These are phyloP conservation scores for Platerodrilus igneus DNA, from an alignment of 2,888 invertebrate species.

Conservation along the genomic window DNA sequence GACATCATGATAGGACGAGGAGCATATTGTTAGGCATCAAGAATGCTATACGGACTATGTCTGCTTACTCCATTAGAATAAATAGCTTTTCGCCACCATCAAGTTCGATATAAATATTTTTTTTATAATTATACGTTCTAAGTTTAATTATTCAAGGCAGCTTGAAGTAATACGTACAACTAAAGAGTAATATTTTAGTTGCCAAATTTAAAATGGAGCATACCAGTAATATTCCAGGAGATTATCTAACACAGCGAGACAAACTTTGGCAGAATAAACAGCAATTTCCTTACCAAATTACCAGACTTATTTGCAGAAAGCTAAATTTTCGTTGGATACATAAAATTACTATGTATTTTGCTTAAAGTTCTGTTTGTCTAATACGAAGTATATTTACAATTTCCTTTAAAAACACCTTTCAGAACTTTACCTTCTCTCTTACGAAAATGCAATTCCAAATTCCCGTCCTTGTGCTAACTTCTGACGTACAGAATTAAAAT, in stretches of 20 bases:
- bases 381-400: constrained; percentile 40
- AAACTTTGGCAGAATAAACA: constrained; percentile 47
- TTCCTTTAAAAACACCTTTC: constrained; percentile 35
- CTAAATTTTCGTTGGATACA: constrained; percentile 47
- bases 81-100: too few species aligned
- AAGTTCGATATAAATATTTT: too few species aligned
- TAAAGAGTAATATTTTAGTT: constrained; percentile 1
- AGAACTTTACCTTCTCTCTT: constrained; percentile 32
- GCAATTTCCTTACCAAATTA: constrained; percentile 50
- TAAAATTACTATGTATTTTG: constrained; percentile 48
- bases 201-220: constrained; percentile 13
- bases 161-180: too few species aligned
- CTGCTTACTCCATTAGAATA: too few species aligned
- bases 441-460: constrained; percentile 20
- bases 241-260: constrained; percentile 30
- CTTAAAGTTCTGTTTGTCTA: constrained; percentile 44
- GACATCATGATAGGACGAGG: too few species aligned
- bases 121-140: too few species aligned
- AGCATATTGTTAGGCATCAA: too few species aligned
- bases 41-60: too few species aligned
- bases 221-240: constrained; percentile 21
- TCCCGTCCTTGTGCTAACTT: constrained; percentile 21
- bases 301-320: constrained; percentile 48
- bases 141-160: too few species aligned
- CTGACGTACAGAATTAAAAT: constrained; percentile 37